Evolutionary conservation across 1,140 invertebrate species (phyloP).

Genomic region (Tetranychus cinnabarinus): DNA sequence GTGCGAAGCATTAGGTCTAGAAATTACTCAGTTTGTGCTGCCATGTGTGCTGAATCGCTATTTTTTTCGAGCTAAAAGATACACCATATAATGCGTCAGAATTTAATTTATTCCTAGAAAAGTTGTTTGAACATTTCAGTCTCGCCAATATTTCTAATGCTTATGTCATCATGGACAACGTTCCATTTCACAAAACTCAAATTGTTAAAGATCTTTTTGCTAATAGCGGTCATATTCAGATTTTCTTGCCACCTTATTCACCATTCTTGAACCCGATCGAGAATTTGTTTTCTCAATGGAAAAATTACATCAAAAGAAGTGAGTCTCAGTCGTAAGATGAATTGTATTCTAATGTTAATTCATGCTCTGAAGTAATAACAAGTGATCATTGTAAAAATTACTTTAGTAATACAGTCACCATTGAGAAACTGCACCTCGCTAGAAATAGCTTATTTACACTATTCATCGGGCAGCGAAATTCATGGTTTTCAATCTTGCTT

Average conservation of each 20-base stretch:
- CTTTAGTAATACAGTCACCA: not conserved
- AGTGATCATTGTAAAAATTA: not conserved
- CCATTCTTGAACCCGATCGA: constrained; percentile 15
- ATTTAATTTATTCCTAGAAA: not conserved
- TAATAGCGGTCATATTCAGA: constrained; percentile 13
- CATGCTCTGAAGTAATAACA: not conserved
- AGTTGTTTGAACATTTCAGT: not conserved
- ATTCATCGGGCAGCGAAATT: no score
- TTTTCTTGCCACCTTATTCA: constrained; percentile 8
- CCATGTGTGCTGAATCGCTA: not conserved
- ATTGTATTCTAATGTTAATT: not conserved
- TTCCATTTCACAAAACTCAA: constrained; percentile 1
- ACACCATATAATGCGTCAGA: not conserved
- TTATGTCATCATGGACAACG: not conserved
- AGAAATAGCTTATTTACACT: no score
- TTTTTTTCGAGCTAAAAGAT: not conserved
- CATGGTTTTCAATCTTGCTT: no score
- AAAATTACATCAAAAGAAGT: constrained; percentile 15
- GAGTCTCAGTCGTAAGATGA: not conserved
- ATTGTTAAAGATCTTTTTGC: constrained; percentile 13
- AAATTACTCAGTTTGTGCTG: not conserved
- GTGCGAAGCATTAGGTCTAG: not conserved
- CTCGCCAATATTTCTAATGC: not conserved
- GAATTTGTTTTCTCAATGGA: constrained; percentile 6
- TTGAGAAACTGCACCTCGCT: no score